These are phyloP conservation scores for Drosophila funebris DNA, from an alignment of 1,140 invertebrate genomes.

Conservation along the genomic window DNA sequence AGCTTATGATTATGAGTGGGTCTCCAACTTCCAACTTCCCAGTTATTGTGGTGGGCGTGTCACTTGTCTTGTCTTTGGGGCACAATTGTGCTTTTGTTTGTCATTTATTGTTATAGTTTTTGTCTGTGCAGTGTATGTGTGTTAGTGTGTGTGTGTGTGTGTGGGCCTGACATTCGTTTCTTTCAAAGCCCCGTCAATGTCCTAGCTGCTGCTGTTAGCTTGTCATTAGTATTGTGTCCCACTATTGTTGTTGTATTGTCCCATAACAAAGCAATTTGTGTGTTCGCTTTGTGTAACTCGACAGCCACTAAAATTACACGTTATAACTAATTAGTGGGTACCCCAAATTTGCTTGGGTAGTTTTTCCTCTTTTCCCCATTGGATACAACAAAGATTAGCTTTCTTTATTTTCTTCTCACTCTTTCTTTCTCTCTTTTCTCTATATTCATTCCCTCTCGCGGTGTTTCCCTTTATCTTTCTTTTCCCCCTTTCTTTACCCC, in stretches of 20 bases:
- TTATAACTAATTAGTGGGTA: slow-evolving; percentile 70
- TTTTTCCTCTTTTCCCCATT: slow-evolving; percentile 22
- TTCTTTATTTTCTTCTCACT: no score
- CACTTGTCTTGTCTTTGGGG: slow-evolving; percentile 37
- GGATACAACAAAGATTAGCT: no score
- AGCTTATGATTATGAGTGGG: slow-evolving; percentile 63
- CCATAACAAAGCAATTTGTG: slow-evolving; percentile 53
- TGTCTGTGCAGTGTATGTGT: slow-evolving; percentile 9
- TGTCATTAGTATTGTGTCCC: slow-evolving; percentile 57
- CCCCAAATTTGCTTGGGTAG: slow-evolving; percentile 23
- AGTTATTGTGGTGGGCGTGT: slow-evolving; percentile 7
- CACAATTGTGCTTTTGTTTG: slow-evolving; percentile 69
- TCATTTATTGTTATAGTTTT: slow-evolving; percentile 74
- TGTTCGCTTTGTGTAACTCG: slow-evolving; percentile 28
- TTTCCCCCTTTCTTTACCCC: no score
- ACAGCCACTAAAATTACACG: slow-evolving; percentile 72
- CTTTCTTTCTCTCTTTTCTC: no score
- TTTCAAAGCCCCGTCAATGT: slow-evolving; percentile 23
- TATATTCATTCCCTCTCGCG: no score
- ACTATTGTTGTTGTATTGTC: slow-evolving; percentile 21
- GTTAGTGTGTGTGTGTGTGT: slow-evolving; percentile 15
- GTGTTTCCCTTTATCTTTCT: no score
- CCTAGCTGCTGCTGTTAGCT: slow-evolving; percentile 23
- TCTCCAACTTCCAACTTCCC: not conserved
- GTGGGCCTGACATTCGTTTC: slow-evolving; percentile 54